These are phyloP conservation scores for Chrysolina americana DNA, from an alignment of 2,888 invertebrate genomes.

Conservation along the genomic window DNA sequence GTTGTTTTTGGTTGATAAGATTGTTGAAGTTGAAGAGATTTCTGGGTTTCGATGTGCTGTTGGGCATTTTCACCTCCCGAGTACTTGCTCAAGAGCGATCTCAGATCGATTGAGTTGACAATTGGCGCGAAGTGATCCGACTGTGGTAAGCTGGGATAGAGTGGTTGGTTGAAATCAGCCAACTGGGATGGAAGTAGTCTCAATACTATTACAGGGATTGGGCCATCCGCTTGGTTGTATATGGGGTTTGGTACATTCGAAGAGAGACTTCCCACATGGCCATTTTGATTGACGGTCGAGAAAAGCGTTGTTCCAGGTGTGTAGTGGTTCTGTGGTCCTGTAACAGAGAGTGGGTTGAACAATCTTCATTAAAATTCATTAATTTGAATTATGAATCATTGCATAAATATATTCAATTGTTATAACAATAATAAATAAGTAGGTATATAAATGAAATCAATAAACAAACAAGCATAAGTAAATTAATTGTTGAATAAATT, in stretches of 20 bases:
- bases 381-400: too few relatives aligned
- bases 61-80: not conserved
- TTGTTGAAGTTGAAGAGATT: not conserved
- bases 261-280: slow-evolving; percentile 71
- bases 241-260: slow-evolving; percentile 70
- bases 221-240: slow-evolving; percentile 65
- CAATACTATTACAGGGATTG: slow-evolving; percentile 74
- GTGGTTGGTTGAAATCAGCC: slow-evolving; percentile 71
- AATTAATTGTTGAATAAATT: too few relatives aligned
- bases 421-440: too few relatives aligned
- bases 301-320: slow-evolving; percentile 65
- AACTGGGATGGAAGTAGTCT: slow-evolving; percentile 75
- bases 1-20: not conserved
- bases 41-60: not conserved
- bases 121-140: slow-evolving; percentile 72
- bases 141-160: slow-evolving; percentile 74
- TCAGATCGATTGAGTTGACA: slow-evolving; percentile 73
- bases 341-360: not conserved
- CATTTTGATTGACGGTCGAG: slow-evolving; percentile 63
- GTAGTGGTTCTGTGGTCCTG: slow-evolving; percentile 36
- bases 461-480: too few relatives aligned
- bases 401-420: too few relatives aligned
- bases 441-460: too few relatives aligned
- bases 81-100: slow-evolving; percentile 73
- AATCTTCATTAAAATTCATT: too few relatives aligned